A percentile compares a stretch with the other conserved stretches of the same genome.
These are phyloP conservation scores for pig (Sus scrofa) DNA, from an alignment of 2,113 vertebrate genomes.

Conservation along the genomic window T2T-Sscrofa CM000820.6:29488001-29488500, in stretches of 20 bases:
- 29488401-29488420: not conserved
- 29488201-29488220: not conserved
- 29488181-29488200: not conserved
- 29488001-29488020: not conserved
- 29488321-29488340: too few relatives aligned
- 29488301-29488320: not conserved
- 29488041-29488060: not conserved
- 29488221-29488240: not conserved
- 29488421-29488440: not conserved
- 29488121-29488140: not conserved
- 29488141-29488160: not conserved
- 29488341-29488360: too few relatives aligned
- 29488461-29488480: not conserved
- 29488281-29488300: not conserved
- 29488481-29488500: not conserved
- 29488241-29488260: not conserved
- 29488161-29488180: not conserved
- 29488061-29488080: not conserved
- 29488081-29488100: not conserved
- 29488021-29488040: not conserved
- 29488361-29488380: too few relatives aligned
- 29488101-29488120: accelerated
- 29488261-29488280: not conserved
- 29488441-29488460: not conserved
- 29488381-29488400: too few relatives aligned